Base-by-base conservation (phyloP, 2,113 vertebrate genomes). In the Apistogramma diplotaenia region DNA sequence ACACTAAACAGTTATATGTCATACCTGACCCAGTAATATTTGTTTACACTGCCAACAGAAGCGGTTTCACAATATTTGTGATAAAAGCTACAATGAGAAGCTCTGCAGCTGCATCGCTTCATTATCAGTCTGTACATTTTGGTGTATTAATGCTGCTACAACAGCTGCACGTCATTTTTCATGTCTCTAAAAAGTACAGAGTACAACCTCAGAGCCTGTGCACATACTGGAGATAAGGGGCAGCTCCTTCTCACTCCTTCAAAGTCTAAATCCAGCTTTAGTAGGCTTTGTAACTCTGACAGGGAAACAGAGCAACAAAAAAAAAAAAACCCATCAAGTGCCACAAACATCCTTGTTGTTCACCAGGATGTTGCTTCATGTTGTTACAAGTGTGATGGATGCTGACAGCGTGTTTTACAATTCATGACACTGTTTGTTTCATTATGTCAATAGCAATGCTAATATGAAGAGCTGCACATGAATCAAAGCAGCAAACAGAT, bases 381-480 rank as follows among this genome's bases (percentile, higher is more conserved):
- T 78, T 37, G 25, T 46, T 73, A 54, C n/a, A 57, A 4, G 29
- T 11, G 58, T 46, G 23, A 29, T 21, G 35, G 5, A 10, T 5
- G 57, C 72, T 60, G 56, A 51, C 53, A 57, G 3, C 78, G 56
- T 29, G 71, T 33, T 57, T 12, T 40, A 59, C 59, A 77, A 70
- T 74, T 73, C 12, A 46, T 56, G 53, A 84, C 57, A 13, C 40
- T 3, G 21, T 79, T 79, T 33, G 82, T 83, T 74, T 81, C 78
- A 79, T 59, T 79, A 37, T 18, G 21, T 89, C 59, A 79, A 43
- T 71, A 70, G 27, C 58, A 15, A 23, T 79, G 12, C 23, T 70
- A 70, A 49, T 29, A 70, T 49, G 62, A 70, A 70, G 62, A 49
- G 62, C 62, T 49, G 76, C 67, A 73, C 21, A 3, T 21, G 40